Base-by-base conservation (phyloP, 1,140 invertebrate genomes). In the Trissolcus basalis region DNA sequence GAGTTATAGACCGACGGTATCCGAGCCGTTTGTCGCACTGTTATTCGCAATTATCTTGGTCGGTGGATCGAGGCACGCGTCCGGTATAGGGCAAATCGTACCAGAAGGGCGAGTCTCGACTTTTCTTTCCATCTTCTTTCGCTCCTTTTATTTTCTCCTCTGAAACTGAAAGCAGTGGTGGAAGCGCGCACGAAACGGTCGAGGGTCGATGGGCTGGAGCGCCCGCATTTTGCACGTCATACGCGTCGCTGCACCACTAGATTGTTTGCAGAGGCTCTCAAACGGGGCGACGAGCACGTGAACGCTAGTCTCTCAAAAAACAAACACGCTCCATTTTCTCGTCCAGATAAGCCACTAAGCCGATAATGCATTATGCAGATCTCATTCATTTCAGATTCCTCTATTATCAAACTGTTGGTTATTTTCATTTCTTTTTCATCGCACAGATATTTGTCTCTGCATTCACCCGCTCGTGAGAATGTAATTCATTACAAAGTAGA, bases 261-360 rank as follows among this genome's bases (percentile, higher is more conserved):
- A 88, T 88, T 88, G 87, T 89, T 89, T 89, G 86, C 87, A 88
- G 86, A 84, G 87, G 87, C 86, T 88, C 86, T 88, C 87, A 88
- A 88, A 87, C 84, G 44, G 45, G 44, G 15, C 50, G 44, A 33
- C 19, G 15, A 33, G 13, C 60, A 64, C 60, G 43, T 55, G 33
- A 43, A 54, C 32, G 49, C 36, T 11, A 60, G 73, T 27, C 58
- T 63, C 70, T 75, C 53, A 61, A 71, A 70, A 79, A 79, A 79
- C 68, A 80, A 80, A 76, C 60, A 72, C 44, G 50, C 49, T 75
- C 45, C 54, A 45, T 68, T 72, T 72, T 59, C 54, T 39, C 13
- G 2, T 11, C 13, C 53, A 77, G 80, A 81, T 81, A 80, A 79
- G 56, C 63, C 15, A 36, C 39, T 55, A 71, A 77, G 56, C 61